Evolutionary conservation across 2,888 invertebrate species (phyloP).

Genomic region (Saturnia japonica): DNA sequence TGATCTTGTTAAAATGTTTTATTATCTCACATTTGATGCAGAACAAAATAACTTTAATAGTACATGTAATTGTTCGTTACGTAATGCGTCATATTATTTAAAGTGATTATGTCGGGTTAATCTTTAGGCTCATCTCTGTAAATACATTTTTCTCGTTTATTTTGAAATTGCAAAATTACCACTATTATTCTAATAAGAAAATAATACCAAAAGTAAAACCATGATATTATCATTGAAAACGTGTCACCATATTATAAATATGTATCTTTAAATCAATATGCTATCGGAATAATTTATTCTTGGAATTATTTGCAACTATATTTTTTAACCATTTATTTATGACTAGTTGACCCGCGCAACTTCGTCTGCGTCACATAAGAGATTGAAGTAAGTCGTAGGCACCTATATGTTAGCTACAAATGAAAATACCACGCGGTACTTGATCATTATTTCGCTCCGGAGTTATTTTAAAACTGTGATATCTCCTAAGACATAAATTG

Average conservation of each 20-base stretch:
- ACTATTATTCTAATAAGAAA: neutral
- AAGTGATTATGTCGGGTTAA: constrained; percentile 9
- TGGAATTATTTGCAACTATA: too few species aligned
- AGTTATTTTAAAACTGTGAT: too few species aligned
- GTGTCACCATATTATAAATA: neutral
- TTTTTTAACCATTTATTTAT: too few species aligned
- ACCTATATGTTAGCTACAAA: too few species aligned
- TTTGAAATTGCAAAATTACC: neutral
- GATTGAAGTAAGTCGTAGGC: too few species aligned
- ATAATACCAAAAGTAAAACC: neutral
- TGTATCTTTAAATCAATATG: neutral
- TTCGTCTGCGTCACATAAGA: too few species aligned
- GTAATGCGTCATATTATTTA: constrained; percentile 16
- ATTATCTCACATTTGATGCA: constrained; percentile 36
- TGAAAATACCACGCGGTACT: too few species aligned
- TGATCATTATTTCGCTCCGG: too few species aligned
- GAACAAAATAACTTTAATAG: constrained; percentile 19
- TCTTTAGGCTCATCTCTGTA: neutral
- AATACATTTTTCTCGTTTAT: neutral
- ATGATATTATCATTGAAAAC: neutral
- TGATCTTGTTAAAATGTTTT: constrained; percentile 46
- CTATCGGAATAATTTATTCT: too few species aligned
- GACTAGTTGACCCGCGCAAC: too few species aligned
- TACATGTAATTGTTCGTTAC: constrained; percentile 17
- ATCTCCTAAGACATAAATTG: too few species aligned